Percentiles rank a stretch among this genome's conserved stretches.
These are phyloP conservation scores for Pterostichus niger DNA, from an alignment of 2,888 invertebrate species.

Conservation along the genomic window DNA sequence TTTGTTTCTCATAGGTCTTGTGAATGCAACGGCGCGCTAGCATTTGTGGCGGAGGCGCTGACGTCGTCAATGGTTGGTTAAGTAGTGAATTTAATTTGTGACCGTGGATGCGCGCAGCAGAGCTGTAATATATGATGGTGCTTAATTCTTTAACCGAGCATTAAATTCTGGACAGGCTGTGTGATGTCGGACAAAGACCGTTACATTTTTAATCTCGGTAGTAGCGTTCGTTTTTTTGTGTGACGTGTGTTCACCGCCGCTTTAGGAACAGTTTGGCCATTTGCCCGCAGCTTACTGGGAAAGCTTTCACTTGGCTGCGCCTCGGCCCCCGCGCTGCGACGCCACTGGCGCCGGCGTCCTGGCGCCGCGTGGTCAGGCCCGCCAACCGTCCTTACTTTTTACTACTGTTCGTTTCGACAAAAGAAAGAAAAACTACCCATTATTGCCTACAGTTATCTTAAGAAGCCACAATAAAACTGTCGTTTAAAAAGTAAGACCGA, in stretches of 20 bases:
- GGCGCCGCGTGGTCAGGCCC: conserved; percentile 74
- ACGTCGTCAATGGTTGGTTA: neutral
- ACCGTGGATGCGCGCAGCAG: conserved; percentile 2
- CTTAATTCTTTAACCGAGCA: conserved; percentile 51
- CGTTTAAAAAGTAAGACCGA: conserved; percentile 76
- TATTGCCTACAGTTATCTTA: conserved; percentile 78
- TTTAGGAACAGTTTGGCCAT: conserved; percentile 73
- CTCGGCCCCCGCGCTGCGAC: conserved; percentile 50
- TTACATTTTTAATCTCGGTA: conserved; percentile 72
- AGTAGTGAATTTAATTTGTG: conserved; percentile 46
- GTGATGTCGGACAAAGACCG: conserved; percentile 70
- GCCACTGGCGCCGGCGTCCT: conserved; percentile 69
- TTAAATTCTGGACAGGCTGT: conserved; percentile 59
- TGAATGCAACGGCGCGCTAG: neutral
- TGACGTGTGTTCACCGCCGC: conserved; percentile 70
- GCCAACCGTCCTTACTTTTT: conserved; percentile 76
- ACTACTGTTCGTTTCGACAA: conserved; percentile 75
- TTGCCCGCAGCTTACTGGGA: conserved; percentile 73
- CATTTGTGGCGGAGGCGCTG: neutral
- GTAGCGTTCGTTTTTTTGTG: conserved; percentile 68
- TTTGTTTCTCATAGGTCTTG: too few relatives aligned
- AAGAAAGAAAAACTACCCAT: conserved; percentile 77
- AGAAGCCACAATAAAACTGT: conserved; percentile 77
- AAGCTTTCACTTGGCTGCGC: conserved; percentile 73
- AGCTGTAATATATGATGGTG: conserved; percentile 54